Conservation (phyloP, 2,797 vertebrate species). For the Eulemur mongoz region DNA sequence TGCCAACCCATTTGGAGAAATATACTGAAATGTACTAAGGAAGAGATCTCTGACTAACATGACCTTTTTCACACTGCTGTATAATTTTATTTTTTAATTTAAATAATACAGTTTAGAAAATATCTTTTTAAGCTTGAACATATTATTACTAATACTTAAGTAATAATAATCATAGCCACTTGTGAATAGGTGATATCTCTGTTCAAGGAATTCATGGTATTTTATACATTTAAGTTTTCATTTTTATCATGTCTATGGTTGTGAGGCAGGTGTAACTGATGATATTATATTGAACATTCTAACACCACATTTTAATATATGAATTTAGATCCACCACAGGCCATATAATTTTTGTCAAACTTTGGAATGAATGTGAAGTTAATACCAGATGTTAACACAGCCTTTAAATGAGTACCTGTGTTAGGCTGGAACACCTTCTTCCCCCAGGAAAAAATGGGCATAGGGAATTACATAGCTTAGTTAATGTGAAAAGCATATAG, state of each 20-base stretch:
- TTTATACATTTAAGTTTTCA: slow-evolving; percentile 18
- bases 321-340: neutral
- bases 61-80: neutral
- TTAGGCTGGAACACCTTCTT: neutral
- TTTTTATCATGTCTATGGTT: neutral
- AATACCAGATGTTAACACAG: neutral
- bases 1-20: slow-evolving; percentile 35
- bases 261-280: neutral
- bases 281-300: neutral
- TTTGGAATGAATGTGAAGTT: slow-evolving; percentile 17
- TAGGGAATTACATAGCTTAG: neutral
- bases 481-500: neutral
- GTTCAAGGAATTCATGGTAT: neutral
- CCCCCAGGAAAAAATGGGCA: neutral
- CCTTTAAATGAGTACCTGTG: neutral
- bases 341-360: neutral
- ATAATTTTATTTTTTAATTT: neutral
- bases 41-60: neutral
- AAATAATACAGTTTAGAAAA: slow-evolving; percentile 1
- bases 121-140: slow-evolving; percentile 47
- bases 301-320: neutral
- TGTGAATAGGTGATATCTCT: neutral
- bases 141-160: neutral
- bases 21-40: neutral
- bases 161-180: neutral